Percentiles rank a stretch among this genome's conserved stretches.
These are phyloP conservation scores for Melanchra persicariae DNA, from an alignment of 2,888 invertebrate genomes.

Conservation along the genomic window DNA sequence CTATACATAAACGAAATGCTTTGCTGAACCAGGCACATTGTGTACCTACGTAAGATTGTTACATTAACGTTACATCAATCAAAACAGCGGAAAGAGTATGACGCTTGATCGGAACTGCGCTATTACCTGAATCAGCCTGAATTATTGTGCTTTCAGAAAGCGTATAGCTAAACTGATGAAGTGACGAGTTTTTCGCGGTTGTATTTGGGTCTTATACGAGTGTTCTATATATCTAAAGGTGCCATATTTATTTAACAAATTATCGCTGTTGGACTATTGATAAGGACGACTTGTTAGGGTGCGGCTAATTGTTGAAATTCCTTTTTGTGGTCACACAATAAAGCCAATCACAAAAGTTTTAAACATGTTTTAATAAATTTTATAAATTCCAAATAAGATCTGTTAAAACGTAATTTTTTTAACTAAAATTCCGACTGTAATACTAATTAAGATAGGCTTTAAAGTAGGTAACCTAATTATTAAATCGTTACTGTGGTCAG, in stretches of 20 bases:
- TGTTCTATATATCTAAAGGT: constrained; percentile 26
- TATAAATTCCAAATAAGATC: constrained; percentile 9
- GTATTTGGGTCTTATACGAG: constrained; percentile 9
- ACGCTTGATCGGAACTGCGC: constrained; percentile 66
- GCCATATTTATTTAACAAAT: constrained; percentile 40
- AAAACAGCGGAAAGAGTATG: constrained; percentile 68
- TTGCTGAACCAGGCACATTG: constrained; percentile 35
- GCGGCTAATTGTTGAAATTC: constrained; percentile 60
- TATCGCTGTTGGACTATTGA: constrained; percentile 59
- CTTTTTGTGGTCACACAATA: constrained; percentile 41
- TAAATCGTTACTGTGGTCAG: constrained; percentile 32
- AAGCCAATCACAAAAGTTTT: constrained; percentile 13
- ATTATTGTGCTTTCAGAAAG: constrained; percentile 39
- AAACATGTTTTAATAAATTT: background rate
- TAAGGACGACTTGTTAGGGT: constrained; percentile 58
- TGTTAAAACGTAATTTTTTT: background rate
- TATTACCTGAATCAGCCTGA: constrained; percentile 49
- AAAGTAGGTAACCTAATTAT: constrained; percentile 35
- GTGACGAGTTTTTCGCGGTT: constrained; percentile 22
- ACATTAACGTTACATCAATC: constrained; percentile 68
- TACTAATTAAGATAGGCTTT: constrained; percentile 41
- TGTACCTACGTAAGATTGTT: constrained; percentile 54
- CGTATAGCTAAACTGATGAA: constrained; percentile 11
- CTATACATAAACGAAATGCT: constrained; percentile 41
- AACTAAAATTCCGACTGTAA: constrained; percentile 12